Evolutionary conservation across 2,888 invertebrate species (phyloP), one percentile per base, ranked within the genome.

Genomic region (Nudaria mundana): DNA sequence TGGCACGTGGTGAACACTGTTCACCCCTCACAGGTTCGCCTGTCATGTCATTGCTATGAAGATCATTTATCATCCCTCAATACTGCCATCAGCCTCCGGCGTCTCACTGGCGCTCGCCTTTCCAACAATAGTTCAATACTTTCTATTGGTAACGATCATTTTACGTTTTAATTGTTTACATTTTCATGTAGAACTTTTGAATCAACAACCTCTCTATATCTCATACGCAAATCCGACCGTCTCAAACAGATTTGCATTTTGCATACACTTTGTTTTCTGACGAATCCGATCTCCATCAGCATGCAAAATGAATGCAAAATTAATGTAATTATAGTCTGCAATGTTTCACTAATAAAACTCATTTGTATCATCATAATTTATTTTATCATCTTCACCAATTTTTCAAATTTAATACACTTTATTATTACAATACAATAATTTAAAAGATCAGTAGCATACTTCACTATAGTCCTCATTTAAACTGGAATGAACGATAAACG

Each of bases 401-500:
- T 82, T 77, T 85, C 82, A 82, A 85, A 80, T 84, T 85, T 79
- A 81, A 76, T 88, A 87, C 85, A 86, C 66, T 82, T 85, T 82
- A 85, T 81, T 80, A 79, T 78, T 85, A 86, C 82, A 84, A 76
- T 87, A 87, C 79, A 87, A 87, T 88, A 87, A 87, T 88, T 88
- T 86, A 85, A 84, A 85, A 86, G 86, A 84, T 81, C 81, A 79
- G 79, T 83, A 81, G 79, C 77, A 77, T 82, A 85, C 72, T 77
- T 78, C 72, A 63, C 82, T 85, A 85, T 73, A 80, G 76, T 78
- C 80, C 76, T 86, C 82, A 83, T 86, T 85, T 85, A 82, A 85
- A 87, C 77, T 88, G 88, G 88, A 88, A 88, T 88, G 88, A 87
- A 88, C 81, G 76, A 81, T 86, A 85, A 86, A 84, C 77, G 83